Base-by-base conservation (phyloP, 2,797 vertebrate genomes). In the Lepidocolaptes lacrymiger region DNA sequence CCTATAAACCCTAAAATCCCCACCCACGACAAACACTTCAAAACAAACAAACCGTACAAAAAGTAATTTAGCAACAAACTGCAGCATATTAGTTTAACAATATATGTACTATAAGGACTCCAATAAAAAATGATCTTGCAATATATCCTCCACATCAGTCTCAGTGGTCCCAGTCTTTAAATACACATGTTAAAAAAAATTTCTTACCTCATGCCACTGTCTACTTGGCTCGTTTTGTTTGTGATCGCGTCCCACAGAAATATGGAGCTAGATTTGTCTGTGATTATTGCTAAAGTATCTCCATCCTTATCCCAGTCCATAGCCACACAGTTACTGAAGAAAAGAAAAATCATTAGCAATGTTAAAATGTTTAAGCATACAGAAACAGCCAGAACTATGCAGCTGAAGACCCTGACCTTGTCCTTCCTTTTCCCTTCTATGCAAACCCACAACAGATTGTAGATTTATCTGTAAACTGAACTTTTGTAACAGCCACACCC, bases 281-380 rank as follows among this genome's bases (percentile, higher is more conserved):
- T 98, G 96, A 99, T 99, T 80, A 99, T 97, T 44, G 99, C 99
- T 96, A 99, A 96, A 77, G 98, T 98, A 92, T 99, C 99, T 66
- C 99, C 99, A 85, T 99, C 99, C 95, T 99, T 99, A 97, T 99
- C 99, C 99, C 99, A 99, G 95, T 99, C 99, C 98, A 99, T 98
- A 69, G 98, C 98, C 88, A 99, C 94, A 95, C 98, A 99, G 63
- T 97, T 97, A 55, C 98, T 98, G 92, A 59, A 62, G 28, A 56
- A 93, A 39, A 84, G 20, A 32, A 34, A 62, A 39, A 55, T 93
- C 56, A 94, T 21, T 67, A 79, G 22, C 34, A 58, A 58, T 18
- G 49, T 64, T 59, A 88, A 89, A 76, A 71, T 32, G 22, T 6
- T 5, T 32, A 84, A 67, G 13, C 10, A 14, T 19, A 74, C 3